These are phyloP conservation scores for Oreochromis tanganicae DNA, from an alignment of 2,113 vertebrate genomes.

Conservation along the genomic window DNA sequence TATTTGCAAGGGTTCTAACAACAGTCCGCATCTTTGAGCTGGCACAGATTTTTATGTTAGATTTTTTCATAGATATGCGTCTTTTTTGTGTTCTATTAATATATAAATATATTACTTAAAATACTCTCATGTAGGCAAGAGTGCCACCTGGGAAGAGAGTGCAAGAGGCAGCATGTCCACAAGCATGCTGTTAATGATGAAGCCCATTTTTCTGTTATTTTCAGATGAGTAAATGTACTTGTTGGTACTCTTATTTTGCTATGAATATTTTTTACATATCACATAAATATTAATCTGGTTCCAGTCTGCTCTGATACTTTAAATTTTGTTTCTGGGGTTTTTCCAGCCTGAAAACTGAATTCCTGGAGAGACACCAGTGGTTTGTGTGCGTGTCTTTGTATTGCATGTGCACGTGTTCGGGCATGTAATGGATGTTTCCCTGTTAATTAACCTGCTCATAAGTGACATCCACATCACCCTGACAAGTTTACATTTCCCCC, in stretches of 20 bases:
- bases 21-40: not conserved
- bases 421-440: not conserved
- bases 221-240: not conserved
- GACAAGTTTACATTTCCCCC: not conserved
- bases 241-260: not conserved
- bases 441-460: conserved; percentile 20
- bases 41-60: not conserved
- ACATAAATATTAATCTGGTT: not conserved
- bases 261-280: not conserved
- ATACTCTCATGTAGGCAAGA: not conserved
- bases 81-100: not conserved
- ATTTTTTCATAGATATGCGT: not conserved
- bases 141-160: not conserved
- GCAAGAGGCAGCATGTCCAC: not conserved
- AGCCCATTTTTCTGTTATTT: not conserved
- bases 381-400: not conserved
- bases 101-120: not conserved
- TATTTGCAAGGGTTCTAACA: not conserved
- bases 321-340: not conserved
- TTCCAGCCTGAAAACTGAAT: not conserved
- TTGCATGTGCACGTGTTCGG: not conserved
- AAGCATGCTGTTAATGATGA: not conserved
- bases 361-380: not conserved
- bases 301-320: not conserved
- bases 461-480: not conserved